Evolutionary conservation across 2,113 vertebrate species (phyloP), one percentile per base, ranked within the genome.

Genomic region (Rhinopomastus cyanomelas): DNA sequence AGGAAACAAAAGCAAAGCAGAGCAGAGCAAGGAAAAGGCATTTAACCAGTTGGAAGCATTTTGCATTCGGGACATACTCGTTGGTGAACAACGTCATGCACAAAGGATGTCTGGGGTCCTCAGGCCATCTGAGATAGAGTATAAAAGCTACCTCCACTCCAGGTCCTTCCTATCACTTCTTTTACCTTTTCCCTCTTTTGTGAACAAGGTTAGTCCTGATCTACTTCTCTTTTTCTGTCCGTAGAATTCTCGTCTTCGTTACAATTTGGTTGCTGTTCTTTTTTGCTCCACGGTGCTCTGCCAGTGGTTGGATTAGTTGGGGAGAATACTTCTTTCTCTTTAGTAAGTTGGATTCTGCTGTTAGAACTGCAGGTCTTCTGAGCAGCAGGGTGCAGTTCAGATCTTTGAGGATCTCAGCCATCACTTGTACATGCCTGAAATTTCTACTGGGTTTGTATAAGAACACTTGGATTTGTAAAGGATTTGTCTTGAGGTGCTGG

Each of bases 101-200:
- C 81, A 95, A 95, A 95, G 81, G 53, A 48, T 76, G 93, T 95
- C 95, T 95, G 92, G 57, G 85, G 12, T 95, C 89, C 93, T 76
- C 87, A 61, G 93, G 93, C 89, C 89, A 81, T 95, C 46, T 1
- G 12, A 77, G 79, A 36, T 57, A 36, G 34, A 17, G 26, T 92
- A 95, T 95, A 95, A 95, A 93, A 94, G 30, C 78, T 36, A 72
- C 60, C 89, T 85, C 89, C 42, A 15, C 87, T 61, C 81, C 30
- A 3, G 49, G 19, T 72, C 81, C 85, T 79, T 89, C 85, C 85
- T 65, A 2, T 34, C 39, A 61, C 71, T 91, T 76, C 91, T 93
- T 83, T 80, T 72, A 22, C 67, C 6, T 77, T 87, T 84, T 84
- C 39, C 89, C 62, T 81, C 78, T 92, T 68, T 87, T 44, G 44